Base-by-base conservation (phyloP, 2,888 invertebrate genomes). In the Spodoptera littoralis region DNA sequence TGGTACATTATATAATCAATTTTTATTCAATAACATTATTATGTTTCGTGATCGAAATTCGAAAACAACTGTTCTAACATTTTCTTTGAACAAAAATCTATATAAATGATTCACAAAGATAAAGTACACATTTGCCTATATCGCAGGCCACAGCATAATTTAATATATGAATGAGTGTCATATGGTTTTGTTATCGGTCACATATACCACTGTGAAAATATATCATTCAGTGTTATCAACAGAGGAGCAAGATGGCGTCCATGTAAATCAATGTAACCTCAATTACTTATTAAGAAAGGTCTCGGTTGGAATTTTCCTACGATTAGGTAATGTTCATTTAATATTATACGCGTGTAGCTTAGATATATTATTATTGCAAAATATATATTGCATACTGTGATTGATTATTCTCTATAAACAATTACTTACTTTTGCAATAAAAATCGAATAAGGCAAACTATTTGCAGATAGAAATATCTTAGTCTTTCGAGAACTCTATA, bases 221-320 rank as follows among this genome's bases (percentile, higher is more conserved):
- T 77, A 83, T 82, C 81, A 85, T 86, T 86, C 81, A 81, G 76
- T 74, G 87, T 92, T 92, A 92, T 92, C 90, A 81, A 59, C 82
- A 78, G 65, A 67, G 73, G 65, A 67, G 73, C 87, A 92, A 91
- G 88, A 91, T 90, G 91, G 90, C 92, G 88, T 80, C 83, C 78
- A 84, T 84, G 88, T 90, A 91, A 92, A 93, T 92, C 92, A 92
- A 91, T 90, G 89, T 92, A 93, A 92, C 93, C 93, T 92, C 91
- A 92, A 92, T 92, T 89, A 88, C 84, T 88, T 89, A 90, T 85
- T 90, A 91, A 91, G 91, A 92, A 92, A 91, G 89, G 88, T 91
- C 90, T 90, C 83, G 60, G 80, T 86, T 84, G 92, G 91, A 92
- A 92, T 87, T 91, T 93, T 92, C 93, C 92, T 75, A 77, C 71